Base-by-base conservation (phyloP, 2,888 invertebrate genomes). In the Dyspetes luteomarginatus region DNA sequence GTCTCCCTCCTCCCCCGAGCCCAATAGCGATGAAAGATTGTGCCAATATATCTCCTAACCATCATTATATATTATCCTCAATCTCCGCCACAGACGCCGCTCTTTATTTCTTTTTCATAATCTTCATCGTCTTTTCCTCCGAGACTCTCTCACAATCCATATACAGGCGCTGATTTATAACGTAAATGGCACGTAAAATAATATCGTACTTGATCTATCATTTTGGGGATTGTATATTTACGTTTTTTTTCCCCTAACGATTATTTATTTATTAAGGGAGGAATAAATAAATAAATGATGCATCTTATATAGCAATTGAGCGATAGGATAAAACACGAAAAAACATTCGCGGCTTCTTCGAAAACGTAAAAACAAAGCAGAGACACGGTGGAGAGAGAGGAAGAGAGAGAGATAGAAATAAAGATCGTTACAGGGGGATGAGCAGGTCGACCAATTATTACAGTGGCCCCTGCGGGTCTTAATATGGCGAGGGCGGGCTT, bases 401-500 rank as follows among this genome's bases (percentile, higher is more conserved):
- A 19, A 68, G 76, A 62, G 56, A 17, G 26, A 48, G 22, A 73
- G 41, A 65, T 15, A 19, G 52, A 58, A 58, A 28, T 41, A 2
- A 64, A 36, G 69, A 67, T 65, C 36, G 76, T 52, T 26, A 48
- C 48, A 28, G 58, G 60, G 74, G 76, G 55, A 55, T 71, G 81
- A 73, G n/a, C n/a, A n/a, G 71, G 76, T 78, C 60, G 80, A 82
- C 75, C 82, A 87, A 87, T 86, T 86, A 86, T 85, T 86, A 85
- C 81, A 78, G 83, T 64, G 65, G 56, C 62, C 76, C 71, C 82
- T 81, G 78, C 78, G 82, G 65, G 80, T 88, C 90, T 91, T 90
- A 91, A 91, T 91, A 91, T 89, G 90, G 91, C 85, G 91, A 91
- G 91, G 91, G 91, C 88, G 90, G 89, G 88, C 90, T 91, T 91